Percentiles rank a stretch among this genome's conserved stretches.
Evolutionary conservation across 2,113 vertebrate species (phyloP).

Genomic region (Apodemus speciosus): DNA sequence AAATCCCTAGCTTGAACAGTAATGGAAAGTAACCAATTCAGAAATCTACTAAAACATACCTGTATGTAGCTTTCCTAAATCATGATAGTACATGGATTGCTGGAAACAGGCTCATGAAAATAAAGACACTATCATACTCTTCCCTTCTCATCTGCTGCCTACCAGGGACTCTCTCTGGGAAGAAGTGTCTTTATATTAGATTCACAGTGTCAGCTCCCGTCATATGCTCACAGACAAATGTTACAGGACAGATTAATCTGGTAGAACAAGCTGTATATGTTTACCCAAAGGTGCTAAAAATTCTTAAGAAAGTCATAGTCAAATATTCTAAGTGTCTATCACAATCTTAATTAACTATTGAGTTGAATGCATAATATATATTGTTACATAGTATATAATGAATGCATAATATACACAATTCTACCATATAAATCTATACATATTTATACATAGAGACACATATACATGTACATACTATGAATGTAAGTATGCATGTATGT

Average conservation of each 20-base stretch:
- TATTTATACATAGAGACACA: neutral
- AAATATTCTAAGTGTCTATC: neutral
- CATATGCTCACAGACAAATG: neutral
- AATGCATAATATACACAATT: neutral
- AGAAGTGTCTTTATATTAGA: neutral
- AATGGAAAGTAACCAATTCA: neutral
- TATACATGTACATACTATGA: neutral
- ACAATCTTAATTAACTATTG: neutral
- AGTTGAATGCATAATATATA: neutral
- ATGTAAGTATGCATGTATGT: neutral
- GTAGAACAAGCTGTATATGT: neutral
- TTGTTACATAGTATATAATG: neutral
- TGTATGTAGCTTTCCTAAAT: neutral
- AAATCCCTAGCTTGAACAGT: neutral
- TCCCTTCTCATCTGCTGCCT: neutral
- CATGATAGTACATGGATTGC: neutral
- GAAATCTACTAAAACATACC: neutral
- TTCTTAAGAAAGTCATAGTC: neutral
- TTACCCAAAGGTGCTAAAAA: neutral
- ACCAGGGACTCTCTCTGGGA: rapidly evolving
- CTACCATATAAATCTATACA: neutral
- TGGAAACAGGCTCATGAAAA: neutral
- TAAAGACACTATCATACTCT: neutral
- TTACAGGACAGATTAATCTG: neutral
- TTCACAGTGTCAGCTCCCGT: neutral